A percentile compares a stretch with the other conserved stretches of the same genome.
Evolutionary conservation across 2,888 invertebrate species (phyloP).

Genomic region (Eupithecia tripunctaria): DNA sequence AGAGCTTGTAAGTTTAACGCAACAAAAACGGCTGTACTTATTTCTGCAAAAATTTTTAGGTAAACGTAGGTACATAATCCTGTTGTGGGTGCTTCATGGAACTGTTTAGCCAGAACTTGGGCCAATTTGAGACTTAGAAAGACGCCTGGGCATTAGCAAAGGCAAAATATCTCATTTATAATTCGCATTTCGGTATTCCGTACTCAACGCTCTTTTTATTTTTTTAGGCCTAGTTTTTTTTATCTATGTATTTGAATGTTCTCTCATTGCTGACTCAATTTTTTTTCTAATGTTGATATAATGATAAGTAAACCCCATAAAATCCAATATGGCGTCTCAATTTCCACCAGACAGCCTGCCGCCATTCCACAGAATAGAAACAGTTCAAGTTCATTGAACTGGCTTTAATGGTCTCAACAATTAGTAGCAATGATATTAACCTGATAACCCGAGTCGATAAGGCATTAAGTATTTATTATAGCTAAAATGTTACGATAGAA

Average conservation of each 20-base stretch:
- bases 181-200: neutral
- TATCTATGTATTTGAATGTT: neutral
- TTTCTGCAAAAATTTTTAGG: no score
- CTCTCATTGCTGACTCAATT: neutral
- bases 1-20: neutral
- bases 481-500: slow-evolving; percentile 10
- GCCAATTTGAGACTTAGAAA: neutral
- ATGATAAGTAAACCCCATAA: neutral
- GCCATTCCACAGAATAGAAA: slow-evolving; percentile 32
- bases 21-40: neutral
- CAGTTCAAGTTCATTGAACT: slow-evolving; percentile 36
- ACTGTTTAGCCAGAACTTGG: neutral
- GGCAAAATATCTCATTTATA: neutral
- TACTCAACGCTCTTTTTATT: neutral
- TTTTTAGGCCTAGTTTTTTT: neutral
- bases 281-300: neutral
- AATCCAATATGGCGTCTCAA: slow-evolving; percentile 18
- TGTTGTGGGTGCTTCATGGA: neutral
- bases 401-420: slow-evolving; percentile 34
- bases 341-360: slow-evolving; percentile 42
- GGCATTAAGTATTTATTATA: neutral
- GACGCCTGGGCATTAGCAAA: neutral
- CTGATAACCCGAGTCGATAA: slow-evolving; percentile 28
- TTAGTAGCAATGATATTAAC: slow-evolving; percentile 22
- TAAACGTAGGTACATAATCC: neutral